Evolutionary conservation across 2,797 vertebrate genomes (phyloP), one percentile per base, ranked within the genome.

Genomic region (Falco novaeseelandiae): DNA sequence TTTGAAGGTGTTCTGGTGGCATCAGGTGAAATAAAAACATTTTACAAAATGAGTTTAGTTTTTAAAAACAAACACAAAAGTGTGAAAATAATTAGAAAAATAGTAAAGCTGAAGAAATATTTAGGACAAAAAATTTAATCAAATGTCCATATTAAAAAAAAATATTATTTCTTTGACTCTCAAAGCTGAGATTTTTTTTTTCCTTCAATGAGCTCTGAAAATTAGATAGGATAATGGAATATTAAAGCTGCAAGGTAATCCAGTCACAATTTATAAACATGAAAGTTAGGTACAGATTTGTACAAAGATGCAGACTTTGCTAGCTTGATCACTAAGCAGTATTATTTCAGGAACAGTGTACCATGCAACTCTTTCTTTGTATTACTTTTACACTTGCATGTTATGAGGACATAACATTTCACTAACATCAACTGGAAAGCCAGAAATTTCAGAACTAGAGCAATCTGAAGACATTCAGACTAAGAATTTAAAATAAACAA

Each of bases 401-500:
- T 55, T 38, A 46, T 1, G 6, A 77, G 32, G 44, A 59, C 69
- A 71, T 26, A 77, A 87, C 18, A 89, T 74, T 20, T 66, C 29
- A 38, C 25, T 42, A 57, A 27, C 11, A 71, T 9, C 30, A 74
- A 32, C 18, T n/a, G 42, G n/a, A 57, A 70, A 90, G 52, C 3
- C 91, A 91, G 57, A 90, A 62, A 44, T 65, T 67, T 86, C 51
- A 92, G 59, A 88, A 73, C 20, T 40, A 54, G 16, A 91, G 18
- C 30, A 87, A 61, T 55, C 48, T 62, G 26, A 91, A 91, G 36
- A 83, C 3, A 3, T 51, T 76, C 76, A 66, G 61, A 86, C 46
- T 23, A 61, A 77, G 58, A 65, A 69, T 90, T 92, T 83, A 10
- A 89, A 91, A 90, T 18, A 95, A 94, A 87, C 51, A 87, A 36